These are phyloP conservation scores for Liolophura sinensis DNA, from an alignment of 1,140 invertebrate genomes.

Conservation along the genomic window DNA sequence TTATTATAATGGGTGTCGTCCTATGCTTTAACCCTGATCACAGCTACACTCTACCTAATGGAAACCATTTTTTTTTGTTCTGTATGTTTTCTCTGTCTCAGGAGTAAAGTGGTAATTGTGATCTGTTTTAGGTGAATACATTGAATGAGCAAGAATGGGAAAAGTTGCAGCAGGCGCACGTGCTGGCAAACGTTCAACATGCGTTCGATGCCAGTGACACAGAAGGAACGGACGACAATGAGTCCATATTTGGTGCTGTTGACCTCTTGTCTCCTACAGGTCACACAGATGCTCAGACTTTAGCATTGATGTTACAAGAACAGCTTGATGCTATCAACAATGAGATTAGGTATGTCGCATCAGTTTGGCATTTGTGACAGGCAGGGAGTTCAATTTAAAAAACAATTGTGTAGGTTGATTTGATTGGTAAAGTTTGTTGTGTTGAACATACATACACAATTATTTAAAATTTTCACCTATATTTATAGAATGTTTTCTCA, in stretches of 20 bases:
- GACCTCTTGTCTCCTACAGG: slow-evolving; percentile 66
- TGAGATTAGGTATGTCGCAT: slow-evolving; percentile 76
- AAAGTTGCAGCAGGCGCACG: slow-evolving; percentile 90
- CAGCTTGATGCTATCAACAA: slow-evolving; percentile 99
- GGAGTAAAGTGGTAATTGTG: background rate
- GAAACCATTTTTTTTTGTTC: no score
- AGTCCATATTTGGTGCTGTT: slow-evolving; percentile 69
- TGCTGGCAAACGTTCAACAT: slow-evolving; percentile 89
- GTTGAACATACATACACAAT: no score
- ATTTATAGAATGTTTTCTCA: no score
- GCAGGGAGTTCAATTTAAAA: no score
- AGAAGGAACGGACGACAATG: slow-evolving; percentile 62
- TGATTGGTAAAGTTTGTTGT: no score
- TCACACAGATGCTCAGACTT: slow-evolving; percentile 93
- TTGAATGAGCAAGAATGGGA: slow-evolving; percentile 83
- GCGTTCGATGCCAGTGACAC: slow-evolving; percentile 83
- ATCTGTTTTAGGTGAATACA: slow-evolving; percentile 59
- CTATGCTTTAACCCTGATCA: background rate
- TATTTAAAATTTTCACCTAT: no score
- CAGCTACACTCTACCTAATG: background rate
- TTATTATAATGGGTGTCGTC: no score
- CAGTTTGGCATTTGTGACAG: no score
- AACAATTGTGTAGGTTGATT: no score
- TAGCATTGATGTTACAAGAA: slow-evolving; percentile 98
- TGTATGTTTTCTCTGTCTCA: background rate